These are phyloP conservation scores for Probosciger aterrimus DNA, from an alignment of 2,113 vertebrate genomes.

Conservation along the genomic window DNA sequence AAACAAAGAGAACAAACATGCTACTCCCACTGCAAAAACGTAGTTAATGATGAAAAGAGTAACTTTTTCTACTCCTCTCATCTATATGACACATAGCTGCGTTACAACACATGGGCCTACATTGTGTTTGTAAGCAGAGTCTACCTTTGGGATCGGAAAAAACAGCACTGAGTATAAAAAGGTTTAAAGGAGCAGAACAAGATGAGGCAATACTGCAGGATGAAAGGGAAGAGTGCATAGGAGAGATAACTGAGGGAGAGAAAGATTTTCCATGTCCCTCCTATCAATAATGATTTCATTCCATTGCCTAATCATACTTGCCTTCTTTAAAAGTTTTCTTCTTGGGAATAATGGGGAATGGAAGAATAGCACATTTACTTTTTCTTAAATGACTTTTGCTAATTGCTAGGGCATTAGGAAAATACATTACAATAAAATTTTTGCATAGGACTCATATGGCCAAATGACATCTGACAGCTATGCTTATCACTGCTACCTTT, in stretches of 20 bases:
- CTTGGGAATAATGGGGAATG: background rate
- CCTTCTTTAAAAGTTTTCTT: background rate
- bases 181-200: background rate
- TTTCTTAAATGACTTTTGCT: background rate
- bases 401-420: background rate
- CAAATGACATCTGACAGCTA: background rate
- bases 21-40: background rate
- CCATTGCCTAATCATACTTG: background rate
- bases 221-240: background rate
- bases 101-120: fast-evolving
- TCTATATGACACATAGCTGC: background rate
- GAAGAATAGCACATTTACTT: background rate
- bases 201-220: background rate
- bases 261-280: background rate
- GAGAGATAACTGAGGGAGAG: background rate
- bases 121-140: background rate
- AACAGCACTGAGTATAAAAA: background rate
- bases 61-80: background rate
- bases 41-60: background rate
- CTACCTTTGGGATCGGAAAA: background rate
- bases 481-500: background rate
- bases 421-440: background rate
- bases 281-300: background rate
- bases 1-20: background rate
- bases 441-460: background rate